Evolutionary conservation across 1,140 invertebrate species (phyloP).

Genomic region (Gonatopus flavifemur): DNA sequence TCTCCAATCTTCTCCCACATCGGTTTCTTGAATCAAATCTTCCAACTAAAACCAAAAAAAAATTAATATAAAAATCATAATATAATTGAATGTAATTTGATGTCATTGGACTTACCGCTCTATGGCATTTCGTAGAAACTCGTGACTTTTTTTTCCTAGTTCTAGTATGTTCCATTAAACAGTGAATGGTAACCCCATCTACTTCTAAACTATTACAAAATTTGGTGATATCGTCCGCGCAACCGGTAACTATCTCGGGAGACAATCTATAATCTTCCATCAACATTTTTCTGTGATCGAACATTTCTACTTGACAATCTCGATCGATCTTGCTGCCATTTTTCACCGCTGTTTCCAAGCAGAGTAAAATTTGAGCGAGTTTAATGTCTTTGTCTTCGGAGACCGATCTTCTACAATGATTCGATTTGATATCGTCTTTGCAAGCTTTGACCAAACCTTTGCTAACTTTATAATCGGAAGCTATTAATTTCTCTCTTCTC

Average conservation of each 20-base stretch:
- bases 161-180: constrained; percentile 89
- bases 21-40: constrained; percentile 74
- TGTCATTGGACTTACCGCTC: constrained; percentile 58
- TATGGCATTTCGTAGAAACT: constrained; percentile 69
- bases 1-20: constrained; percentile 87
- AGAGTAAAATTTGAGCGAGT: constrained; percentile 88
- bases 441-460: constrained; percentile 87
- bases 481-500: constrained; percentile 82
- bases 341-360: constrained; percentile 83
- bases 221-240: constrained; percentile 80
- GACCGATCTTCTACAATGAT: constrained; percentile 74
- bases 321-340: constrained; percentile 72
- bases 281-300: constrained; percentile 84
- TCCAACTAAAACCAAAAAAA: constrained; percentile 63
- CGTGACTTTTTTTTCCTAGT: constrained; percentile 62
- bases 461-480: constrained; percentile 88
- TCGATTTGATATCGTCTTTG: constrained; percentile 83
- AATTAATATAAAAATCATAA: constrained; percentile 1
- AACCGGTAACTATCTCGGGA: constrained; percentile 88
- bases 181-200: constrained; percentile 91
- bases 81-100: constrained; percentile 2
- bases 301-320: constrained; percentile 85
- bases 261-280: constrained; percentile 92
- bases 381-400: constrained; percentile 81
- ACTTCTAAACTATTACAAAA: constrained; percentile 74